Evolutionary conservation across 2,888 invertebrate species (phyloP).

Genomic region (Monopis laevigella): DNA sequence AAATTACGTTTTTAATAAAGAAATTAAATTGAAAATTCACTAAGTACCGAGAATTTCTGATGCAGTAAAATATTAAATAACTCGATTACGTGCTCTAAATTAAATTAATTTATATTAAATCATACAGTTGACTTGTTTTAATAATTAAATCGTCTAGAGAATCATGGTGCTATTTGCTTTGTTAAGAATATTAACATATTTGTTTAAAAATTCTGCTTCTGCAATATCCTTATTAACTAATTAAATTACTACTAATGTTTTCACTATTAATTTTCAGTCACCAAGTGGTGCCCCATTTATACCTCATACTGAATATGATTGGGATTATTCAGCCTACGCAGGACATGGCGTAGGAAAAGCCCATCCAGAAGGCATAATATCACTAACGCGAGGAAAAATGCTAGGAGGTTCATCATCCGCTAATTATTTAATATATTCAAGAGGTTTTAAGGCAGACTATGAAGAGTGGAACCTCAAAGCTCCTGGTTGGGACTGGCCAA

Average conservation of each 20-base stretch:
- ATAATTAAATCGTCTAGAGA: no score
- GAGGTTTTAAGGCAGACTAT: slow-evolving; percentile 46
- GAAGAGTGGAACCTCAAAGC: slow-evolving; percentile 39
- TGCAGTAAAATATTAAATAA: no score
- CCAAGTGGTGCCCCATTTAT: background rate
- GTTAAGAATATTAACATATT: slow-evolving; percentile 24
- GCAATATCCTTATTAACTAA: background rate
- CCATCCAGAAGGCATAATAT: background rate
- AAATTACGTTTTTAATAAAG: no score
- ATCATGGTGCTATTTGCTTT: slow-evolving; percentile 27
- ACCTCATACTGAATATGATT: slow-evolving; percentile 7
- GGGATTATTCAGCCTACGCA: slow-evolving; percentile 4
- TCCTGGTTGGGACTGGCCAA: slow-evolving; percentile 49
- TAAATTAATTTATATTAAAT: no score
- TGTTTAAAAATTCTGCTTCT: background rate
- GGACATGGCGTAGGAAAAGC: background rate
- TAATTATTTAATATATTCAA: slow-evolving; percentile 49
- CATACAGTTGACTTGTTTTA: no score
- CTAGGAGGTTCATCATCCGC: slow-evolving; percentile 55
- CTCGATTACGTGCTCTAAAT: no score
- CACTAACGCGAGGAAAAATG: slow-evolving; percentile 35
- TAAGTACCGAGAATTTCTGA: no score
- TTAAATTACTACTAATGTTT: background rate
- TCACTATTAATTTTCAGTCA: slow-evolving; percentile 17
- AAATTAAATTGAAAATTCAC: no score